Conservation (phyloP, 37 sponge, comb jelly and placozoan species). For the Corticium candelabrum region DNA sequence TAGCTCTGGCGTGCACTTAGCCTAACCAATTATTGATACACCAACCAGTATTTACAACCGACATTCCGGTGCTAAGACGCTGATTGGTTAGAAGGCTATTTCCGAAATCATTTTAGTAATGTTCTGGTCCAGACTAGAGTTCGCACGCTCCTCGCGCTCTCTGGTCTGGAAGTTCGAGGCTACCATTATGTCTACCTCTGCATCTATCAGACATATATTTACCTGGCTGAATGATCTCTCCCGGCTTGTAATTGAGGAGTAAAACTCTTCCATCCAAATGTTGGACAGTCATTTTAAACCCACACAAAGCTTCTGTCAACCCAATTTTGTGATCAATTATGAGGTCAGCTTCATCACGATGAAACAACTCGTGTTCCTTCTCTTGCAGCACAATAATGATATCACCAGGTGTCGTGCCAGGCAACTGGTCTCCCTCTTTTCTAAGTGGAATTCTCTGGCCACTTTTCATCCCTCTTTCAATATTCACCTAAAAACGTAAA, state of each 20-base stretch:
- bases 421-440: conserved; percentile 66
- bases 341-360: conserved; percentile 51
- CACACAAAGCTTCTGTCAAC: conserved; percentile 79
- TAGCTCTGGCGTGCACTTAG: too few species aligned
- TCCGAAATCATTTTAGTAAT: too few species aligned
- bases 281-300: conserved; percentile 40
- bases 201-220: background rate
- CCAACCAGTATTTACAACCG: too few species aligned
- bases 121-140: too few species aligned
- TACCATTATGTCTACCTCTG: background rate
- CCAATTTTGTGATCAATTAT: conserved; percentile 67
- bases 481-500: conserved; percentile 36
- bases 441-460: conserved; percentile 69
- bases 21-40: too few species aligned
- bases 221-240: conserved; percentile 45
- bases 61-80: too few species aligned
- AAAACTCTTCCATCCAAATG: conserved; percentile 74
- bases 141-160: too few species aligned
- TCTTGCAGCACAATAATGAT: conserved; percentile 69
- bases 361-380: conserved; percentile 53
- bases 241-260: conserved; percentile 33
- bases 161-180: too few species aligned
- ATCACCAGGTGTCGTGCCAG: conserved; percentile 83
- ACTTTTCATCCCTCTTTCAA: conserved; percentile 68
- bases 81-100: too few species aligned